Percentiles rank a stretch among this genome's conserved stretches.
phyloP scores from a whole-genome alignment of 2,888 invertebrate species.

The Cactoblastis cactorum region DNA sequence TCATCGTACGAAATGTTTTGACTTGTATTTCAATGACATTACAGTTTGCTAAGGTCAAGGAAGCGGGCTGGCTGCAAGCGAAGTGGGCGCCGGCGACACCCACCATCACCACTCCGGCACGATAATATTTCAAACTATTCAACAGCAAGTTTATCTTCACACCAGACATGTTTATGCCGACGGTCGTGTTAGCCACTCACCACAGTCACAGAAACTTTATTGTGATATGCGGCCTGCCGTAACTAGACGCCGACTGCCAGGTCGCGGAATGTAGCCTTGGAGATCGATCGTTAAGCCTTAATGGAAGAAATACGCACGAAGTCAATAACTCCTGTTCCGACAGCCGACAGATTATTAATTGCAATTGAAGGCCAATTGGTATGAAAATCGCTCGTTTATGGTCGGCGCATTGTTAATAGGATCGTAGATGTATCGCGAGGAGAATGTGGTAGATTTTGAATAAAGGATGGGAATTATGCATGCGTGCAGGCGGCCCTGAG shows the following conservation, averaged over 20 bases:
- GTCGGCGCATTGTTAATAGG: conserved; percentile 40
- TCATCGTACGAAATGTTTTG: background rate
- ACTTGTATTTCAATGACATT: background rate
- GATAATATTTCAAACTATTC: conserved; percentile 57
- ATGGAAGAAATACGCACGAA: conserved; percentile 43
- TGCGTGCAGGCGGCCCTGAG: conserved; percentile 69
- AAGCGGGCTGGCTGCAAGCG: conserved; percentile 1
- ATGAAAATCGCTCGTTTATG: conserved; percentile 43
- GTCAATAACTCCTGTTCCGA: conserved; percentile 51
- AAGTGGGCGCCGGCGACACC: conserved; percentile 35
- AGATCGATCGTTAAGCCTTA: conserved; percentile 48
- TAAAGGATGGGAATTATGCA: conserved; percentile 64
- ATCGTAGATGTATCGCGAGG: conserved; percentile 47
- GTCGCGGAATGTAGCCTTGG: conserved; percentile 45
- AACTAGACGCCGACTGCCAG: conserved; percentile 29
- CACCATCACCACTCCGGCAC: conserved; percentile 37
- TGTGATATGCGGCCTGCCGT: conserved; percentile 42
- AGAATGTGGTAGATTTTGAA: conserved; percentile 64
- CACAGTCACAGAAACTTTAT: conserved; percentile 44
- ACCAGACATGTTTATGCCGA: conserved; percentile 53
- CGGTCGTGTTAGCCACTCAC: conserved; percentile 44
- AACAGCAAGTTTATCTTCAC: conserved; percentile 55
- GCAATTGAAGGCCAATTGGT: conserved; percentile 59
- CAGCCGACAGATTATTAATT: conserved; percentile 52
- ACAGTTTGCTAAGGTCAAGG: conserved; percentile 7